Percentiles rank a stretch among this genome's conserved stretches.
Evolutionary conservation across 2,888 invertebrate species (phyloP).

Genomic region (Pantelozetes paolii): DNA sequence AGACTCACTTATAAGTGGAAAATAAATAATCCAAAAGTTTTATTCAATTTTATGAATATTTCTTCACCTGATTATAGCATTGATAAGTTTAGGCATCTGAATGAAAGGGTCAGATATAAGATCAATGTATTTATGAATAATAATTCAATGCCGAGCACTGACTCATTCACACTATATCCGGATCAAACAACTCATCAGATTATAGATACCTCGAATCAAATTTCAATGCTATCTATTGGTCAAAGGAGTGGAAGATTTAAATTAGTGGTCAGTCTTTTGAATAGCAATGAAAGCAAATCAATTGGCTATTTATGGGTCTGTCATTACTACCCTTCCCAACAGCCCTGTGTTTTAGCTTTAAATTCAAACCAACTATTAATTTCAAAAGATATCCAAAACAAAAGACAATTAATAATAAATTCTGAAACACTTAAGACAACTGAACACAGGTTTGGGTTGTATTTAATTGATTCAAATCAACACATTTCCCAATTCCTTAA

Average conservation of each 20-base stretch:
- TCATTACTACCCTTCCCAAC: not conserved
- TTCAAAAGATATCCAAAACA: not conserved
- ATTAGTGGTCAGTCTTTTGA: not conserved
- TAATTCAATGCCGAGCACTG: not conserved
- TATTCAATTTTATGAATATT: not conserved
- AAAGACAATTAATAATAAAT: not conserved
- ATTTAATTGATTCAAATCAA: not conserved
- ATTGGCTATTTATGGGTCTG: not conserved
- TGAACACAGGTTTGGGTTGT: not conserved
- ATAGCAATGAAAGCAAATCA: not conserved
- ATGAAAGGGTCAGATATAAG: not conserved
- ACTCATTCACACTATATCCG: not conserved
- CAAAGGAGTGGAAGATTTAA: not conserved
- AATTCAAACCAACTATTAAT: not conserved
- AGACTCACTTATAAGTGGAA: not conserved
- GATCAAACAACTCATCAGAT: not conserved
- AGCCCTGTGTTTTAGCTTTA: not conserved
- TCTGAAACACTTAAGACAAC: not conserved
- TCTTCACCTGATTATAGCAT: not conserved
- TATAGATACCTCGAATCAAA: not conserved
- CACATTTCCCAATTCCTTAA: not conserved
- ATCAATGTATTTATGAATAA: not conserved
- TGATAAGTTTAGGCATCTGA: not conserved
- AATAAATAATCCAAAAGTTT: conserved; percentile 1
- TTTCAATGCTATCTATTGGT: conserved; percentile 8